These are phyloP conservation scores for Uropetala carovei DNA, from an alignment of 2,888 invertebrate species.

Conservation along the genomic window DNA sequence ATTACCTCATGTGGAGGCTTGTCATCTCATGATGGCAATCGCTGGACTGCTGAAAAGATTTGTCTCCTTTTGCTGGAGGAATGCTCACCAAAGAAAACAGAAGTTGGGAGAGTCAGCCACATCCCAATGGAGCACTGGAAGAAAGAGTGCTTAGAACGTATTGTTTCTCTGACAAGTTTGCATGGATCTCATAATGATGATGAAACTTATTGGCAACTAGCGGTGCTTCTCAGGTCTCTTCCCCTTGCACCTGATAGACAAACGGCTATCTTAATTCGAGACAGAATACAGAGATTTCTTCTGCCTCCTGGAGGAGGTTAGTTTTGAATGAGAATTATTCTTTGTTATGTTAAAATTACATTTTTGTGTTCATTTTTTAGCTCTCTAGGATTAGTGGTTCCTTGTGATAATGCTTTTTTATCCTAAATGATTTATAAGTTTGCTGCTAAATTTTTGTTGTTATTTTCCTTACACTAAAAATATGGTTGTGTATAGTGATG, in stretches of 20 bases:
- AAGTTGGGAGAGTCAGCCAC: not conserved
- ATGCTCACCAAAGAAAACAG: constrained; percentile 40
- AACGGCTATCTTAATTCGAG: constrained; percentile 36
- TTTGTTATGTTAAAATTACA: not conserved
- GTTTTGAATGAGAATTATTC: not conserved
- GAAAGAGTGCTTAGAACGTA: constrained; percentile 51
- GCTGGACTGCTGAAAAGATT: constrained; percentile 52
- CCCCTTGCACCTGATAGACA: constrained; percentile 37
- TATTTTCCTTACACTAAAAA: too few relatives aligned
- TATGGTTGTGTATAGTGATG: too few relatives aligned
- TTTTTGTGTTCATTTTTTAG: not conserved
- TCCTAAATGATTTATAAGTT: too few relatives aligned
- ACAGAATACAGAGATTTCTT: constrained; percentile 44
- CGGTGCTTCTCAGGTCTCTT: constrained; percentile 54
- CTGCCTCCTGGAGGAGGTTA: constrained; percentile 43
- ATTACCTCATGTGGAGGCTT: constrained; percentile 45
- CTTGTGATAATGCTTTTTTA: too few relatives aligned
- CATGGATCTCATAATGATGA: not conserved
- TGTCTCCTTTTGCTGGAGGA: constrained; percentile 46
- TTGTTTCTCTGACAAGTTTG: not conserved
- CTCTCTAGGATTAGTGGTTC: not conserved
- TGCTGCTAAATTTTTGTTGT: too few relatives aligned
- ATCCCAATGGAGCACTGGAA: constrained; percentile 33
- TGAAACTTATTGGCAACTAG: constrained; percentile 33
- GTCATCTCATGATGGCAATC: constrained; percentile 20